Evolutionary conservation across 1,140 invertebrate genomes (phyloP), one percentile per base, ranked within the genome.

Genomic region (Batillaria attramentaria): DNA sequence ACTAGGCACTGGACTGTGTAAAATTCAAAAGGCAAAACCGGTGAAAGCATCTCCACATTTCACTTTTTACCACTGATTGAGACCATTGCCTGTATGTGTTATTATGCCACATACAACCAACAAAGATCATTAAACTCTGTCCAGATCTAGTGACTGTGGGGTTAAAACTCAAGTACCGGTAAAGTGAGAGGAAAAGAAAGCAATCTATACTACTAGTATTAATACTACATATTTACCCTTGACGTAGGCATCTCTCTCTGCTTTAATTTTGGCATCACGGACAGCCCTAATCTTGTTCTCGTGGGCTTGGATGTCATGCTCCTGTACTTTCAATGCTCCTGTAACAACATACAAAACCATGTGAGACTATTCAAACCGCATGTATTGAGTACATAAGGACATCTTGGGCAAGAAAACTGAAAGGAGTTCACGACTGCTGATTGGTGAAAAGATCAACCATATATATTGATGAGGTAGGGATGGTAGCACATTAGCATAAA

Each of bases 271-370:
- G 20, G 77, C 80, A 76, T 78, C 77, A 4, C 77, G 77, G n/a
- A 68, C 37, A 24, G 68, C 80, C 20, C 68, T 46, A 42, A 81
- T 39, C 42, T 81, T 79, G 54, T 79, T 79, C 65, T 81, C 80
- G 46, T 81, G 77, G 57, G 79, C 72, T 13, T 81, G 80, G 50
- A 81, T 81, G n/a, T 46, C 65, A 18, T 79, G 72, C 69, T 81
- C 80, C 37, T 81, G 79, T 18, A 42, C 41, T 1, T 24, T 70
- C 35, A 81, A 41, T 3, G 66, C 43, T 42, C 60, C 80, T 81
- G 57, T 62, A 16, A 50, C 8, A 72, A 42, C 3, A 4, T n/a
- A 43, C 3, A 18, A 16, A 31, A 24, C 20, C n/a, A 24, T 24
- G 42, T 2, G 4, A 16, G 28, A 42, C 24, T 42, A 41, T 24